Evolutionary conservation across 2,888 invertebrate genomes (phyloP).

Genomic region (Parnassius orleans): DNA sequence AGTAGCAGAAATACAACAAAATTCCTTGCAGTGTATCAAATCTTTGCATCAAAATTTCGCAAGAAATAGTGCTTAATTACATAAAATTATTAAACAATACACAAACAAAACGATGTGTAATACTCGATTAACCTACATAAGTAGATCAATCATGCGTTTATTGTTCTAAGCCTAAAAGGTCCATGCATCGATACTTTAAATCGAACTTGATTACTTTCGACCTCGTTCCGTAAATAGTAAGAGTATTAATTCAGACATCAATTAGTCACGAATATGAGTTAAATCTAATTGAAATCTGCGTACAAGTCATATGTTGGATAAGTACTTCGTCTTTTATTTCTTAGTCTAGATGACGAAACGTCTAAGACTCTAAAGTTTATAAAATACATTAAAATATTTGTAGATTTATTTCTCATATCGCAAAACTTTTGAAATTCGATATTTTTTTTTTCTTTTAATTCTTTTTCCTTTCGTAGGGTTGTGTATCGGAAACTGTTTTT

Average conservation of each 20-base stretch:
- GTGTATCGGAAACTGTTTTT: too few relatives aligned
- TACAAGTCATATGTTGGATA: background rate
- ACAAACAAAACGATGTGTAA: conserved; percentile 33
- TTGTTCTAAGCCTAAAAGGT: conserved; percentile 43
- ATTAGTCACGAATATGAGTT: conserved; percentile 42
- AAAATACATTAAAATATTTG: too few relatives aligned
- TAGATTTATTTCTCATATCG: too few relatives aligned
- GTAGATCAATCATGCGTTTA: conserved; percentile 47
- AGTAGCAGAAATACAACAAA: too few relatives aligned
- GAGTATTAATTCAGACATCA: conserved; percentile 48
- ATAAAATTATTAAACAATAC: conserved; percentile 26
- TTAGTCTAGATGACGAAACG: too few relatives aligned
- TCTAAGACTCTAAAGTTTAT: too few relatives aligned
- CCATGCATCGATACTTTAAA: conserved; percentile 39
- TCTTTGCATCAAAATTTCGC: too few relatives aligned
- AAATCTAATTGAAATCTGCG: conserved; percentile 3
- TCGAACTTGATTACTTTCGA: conserved; percentile 36
- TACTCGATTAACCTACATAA: conserved; percentile 48
- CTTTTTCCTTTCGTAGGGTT: too few relatives aligned
- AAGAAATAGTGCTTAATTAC: conserved; percentile 28
- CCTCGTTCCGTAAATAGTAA: conserved; percentile 48
- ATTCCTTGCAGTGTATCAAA: too few relatives aligned
- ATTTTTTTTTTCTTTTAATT: too few relatives aligned
- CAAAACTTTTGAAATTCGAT: too few relatives aligned
- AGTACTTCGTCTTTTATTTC: too few relatives aligned